phyloP scores from a whole-genome alignment of 1,140 invertebrate genomes.

The Neomicropteryx cornuta region DNA sequence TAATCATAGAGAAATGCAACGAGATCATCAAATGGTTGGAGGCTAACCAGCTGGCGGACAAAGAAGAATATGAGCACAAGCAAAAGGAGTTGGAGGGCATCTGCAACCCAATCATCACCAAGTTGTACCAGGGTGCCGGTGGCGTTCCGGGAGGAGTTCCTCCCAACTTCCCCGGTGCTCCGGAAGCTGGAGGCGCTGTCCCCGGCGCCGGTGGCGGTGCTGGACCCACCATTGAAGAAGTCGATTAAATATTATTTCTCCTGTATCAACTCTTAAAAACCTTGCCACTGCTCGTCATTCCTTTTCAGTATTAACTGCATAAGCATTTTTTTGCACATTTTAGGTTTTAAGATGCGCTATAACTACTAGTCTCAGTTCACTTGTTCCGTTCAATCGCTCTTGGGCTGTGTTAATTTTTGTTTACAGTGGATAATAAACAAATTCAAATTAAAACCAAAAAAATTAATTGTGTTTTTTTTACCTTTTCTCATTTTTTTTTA shows the following conservation, averaged over 20 bases:
- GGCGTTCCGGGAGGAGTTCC: constrained; percentile 56
- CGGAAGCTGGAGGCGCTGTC: constrained; percentile 42
- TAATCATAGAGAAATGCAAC: constrained; percentile 82
- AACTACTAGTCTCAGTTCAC: too few species aligned
- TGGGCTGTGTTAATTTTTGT: too few species aligned
- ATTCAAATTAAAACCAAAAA: too few species aligned
- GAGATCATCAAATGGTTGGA: constrained; percentile 93
- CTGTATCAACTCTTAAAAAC: too few species aligned
- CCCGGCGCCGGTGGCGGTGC: constrained; percentile 49
- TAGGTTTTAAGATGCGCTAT: too few species aligned
- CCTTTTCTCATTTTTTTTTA: too few species aligned
- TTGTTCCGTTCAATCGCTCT: too few species aligned
- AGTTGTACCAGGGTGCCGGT: constrained; percentile 68
- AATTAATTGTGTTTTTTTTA: too few species aligned
- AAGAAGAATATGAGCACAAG: constrained; percentile 89
- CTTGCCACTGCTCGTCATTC: too few species aligned
- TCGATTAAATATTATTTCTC: constrained; percentile 83
- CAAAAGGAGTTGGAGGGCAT: constrained; percentile 78
- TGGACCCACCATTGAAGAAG: constrained; percentile 91
- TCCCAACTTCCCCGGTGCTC: constrained; percentile 41
- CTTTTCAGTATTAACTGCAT: too few species aligned
- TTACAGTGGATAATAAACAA: too few species aligned
- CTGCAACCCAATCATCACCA: constrained; percentile 81
- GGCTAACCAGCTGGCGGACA: constrained; percentile 82
- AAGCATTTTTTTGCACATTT: too few species aligned